These are phyloP conservation scores for Amblyopsis rosae DNA, from an alignment of 2,113 vertebrate genomes.

Conservation along the genomic window DNA sequence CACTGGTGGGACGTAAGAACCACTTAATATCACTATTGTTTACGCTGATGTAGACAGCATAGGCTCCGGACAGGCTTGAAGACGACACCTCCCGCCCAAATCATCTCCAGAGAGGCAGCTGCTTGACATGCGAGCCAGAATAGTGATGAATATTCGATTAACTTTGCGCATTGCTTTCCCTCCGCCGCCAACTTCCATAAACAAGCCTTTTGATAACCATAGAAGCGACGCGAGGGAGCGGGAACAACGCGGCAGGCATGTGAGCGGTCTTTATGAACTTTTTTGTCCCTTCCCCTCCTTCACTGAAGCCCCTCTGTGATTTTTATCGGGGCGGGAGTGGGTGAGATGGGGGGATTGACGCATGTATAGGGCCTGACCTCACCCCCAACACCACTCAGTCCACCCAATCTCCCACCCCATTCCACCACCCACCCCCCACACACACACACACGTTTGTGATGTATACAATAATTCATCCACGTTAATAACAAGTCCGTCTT, in stretches of 20 bases:
- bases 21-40: background rate
- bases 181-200: conserved; percentile 54
- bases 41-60: conserved; percentile 8
- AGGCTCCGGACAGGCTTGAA: background rate
- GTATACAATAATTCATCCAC: conserved; percentile 43
- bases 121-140: conserved; percentile 20
- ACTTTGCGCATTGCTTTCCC: conserved; percentile 48
- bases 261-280: conserved; percentile 34
- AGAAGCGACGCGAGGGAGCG: conserved; percentile 50
- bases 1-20: conserved; percentile 18
- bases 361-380: conserved; percentile 39
- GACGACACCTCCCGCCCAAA: conserved; percentile 3
- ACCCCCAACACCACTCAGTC: background rate
- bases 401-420: background rate
- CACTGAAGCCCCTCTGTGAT: conserved; percentile 35
- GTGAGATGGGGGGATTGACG: conserved; percentile 36
- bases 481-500: conserved; percentile 66
- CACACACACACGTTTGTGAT: background rate
- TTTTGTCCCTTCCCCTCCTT: background rate
- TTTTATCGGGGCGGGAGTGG: conserved; percentile 21
- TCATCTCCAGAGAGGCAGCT: conserved; percentile 32
- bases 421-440: background rate
- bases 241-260: conserved; percentile 1
- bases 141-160: conserved; percentile 28
- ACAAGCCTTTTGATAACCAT: conserved; percentile 55